Evolutionary conservation across 2,888 invertebrate species (phyloP).

Genomic region (Andrena flavipes): DNA sequence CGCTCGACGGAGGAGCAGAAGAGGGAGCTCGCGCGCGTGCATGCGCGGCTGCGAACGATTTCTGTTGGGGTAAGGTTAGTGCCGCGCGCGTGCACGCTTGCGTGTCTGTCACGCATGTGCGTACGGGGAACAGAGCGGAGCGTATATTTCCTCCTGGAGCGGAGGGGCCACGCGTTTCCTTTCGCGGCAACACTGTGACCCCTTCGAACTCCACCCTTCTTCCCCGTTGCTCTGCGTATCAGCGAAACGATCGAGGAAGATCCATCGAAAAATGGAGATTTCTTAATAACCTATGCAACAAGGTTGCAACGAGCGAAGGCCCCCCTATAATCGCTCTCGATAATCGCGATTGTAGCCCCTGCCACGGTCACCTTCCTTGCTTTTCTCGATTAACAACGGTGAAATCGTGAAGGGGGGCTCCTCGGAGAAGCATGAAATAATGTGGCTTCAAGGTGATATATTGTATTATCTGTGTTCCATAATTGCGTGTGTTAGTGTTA

Average conservation of each 20-base stretch:
- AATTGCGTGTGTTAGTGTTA: too few relatives aligned
- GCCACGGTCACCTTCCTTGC: not conserved
- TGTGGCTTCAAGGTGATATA: too few relatives aligned
- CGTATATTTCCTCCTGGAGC: conserved; percentile 70
- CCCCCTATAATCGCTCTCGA: conserved; percentile 23
- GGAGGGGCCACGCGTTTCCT: conserved; percentile 41
- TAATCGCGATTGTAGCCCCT: not conserved
- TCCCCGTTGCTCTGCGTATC: conserved; percentile 9
- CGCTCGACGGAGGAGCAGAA: not conserved
- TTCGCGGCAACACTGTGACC: conserved; percentile 50
- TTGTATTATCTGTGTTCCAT: too few relatives aligned
- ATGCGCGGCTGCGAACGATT: conserved; percentile 42
- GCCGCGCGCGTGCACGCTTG: conserved; percentile 74
- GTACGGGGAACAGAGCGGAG: conserved; percentile 77
- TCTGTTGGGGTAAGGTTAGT: conserved; percentile 73
- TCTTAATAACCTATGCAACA: conserved; percentile 18
- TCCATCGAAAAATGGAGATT: conserved; percentile 26
- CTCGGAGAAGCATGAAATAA: too few relatives aligned
- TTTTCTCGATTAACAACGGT: not conserved
- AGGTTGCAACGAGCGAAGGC: not conserved
- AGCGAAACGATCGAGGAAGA: conserved; percentile 1
- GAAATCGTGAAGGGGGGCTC: too few relatives aligned
- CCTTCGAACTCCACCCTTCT: conserved; percentile 41
- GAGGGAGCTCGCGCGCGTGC: conserved; percentile 15
- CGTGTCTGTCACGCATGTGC: conserved; percentile 82